Conservation (phyloP, 2,797 vertebrate species). For the Leptatherina wallacei region DNA sequence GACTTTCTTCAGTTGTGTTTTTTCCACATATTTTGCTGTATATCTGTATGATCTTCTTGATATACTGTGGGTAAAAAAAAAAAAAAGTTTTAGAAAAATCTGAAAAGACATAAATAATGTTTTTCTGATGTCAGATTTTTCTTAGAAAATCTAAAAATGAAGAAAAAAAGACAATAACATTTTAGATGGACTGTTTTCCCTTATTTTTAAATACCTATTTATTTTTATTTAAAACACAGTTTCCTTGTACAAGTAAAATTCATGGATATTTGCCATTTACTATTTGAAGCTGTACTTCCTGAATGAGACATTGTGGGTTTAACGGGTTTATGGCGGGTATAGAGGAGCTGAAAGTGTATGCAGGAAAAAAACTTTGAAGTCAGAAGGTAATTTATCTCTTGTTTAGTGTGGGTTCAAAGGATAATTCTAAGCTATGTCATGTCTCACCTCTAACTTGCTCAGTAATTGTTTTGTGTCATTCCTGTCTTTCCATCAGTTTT, state of each 20-base stretch:
- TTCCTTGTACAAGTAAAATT: constrained; percentile 73
- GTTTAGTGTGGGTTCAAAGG: constrained; percentile 58
- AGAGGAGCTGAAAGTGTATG: constrained; percentile 68
- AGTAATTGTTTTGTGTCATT: constrained; percentile 83
- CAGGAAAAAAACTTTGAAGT: constrained; percentile 61
- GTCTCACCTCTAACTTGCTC: constrained; percentile 78
- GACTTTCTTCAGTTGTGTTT: constrained; percentile 76
- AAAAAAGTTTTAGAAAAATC: constrained; percentile 87
- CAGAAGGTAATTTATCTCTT: constrained; percentile 57
- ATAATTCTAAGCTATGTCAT: constrained; percentile 76
- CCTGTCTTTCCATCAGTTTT: constrained; percentile 80
- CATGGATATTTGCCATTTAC: constrained; percentile 76
- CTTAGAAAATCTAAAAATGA: constrained; percentile 91
- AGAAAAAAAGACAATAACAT: constrained; percentile 88
- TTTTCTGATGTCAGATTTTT: constrained; percentile 95
- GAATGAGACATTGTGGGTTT: constrained; percentile 73
- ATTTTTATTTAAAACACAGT: constrained; percentile 84
- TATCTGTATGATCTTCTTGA: constrained; percentile 81
- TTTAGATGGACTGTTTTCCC: constrained; percentile 92
- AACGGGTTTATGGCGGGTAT: constrained; percentile 70
- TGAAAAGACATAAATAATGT: constrained; percentile 90
- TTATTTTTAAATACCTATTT: constrained; percentile 82
- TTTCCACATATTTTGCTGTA: constrained; percentile 78
- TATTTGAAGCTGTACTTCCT: constrained; percentile 78
- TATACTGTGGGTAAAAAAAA: constrained; percentile 71